These are phyloP conservation scores for Okamejei kenojei DNA, from an alignment of 2,797 vertebrate genomes.

Conservation along the genomic window DNA sequence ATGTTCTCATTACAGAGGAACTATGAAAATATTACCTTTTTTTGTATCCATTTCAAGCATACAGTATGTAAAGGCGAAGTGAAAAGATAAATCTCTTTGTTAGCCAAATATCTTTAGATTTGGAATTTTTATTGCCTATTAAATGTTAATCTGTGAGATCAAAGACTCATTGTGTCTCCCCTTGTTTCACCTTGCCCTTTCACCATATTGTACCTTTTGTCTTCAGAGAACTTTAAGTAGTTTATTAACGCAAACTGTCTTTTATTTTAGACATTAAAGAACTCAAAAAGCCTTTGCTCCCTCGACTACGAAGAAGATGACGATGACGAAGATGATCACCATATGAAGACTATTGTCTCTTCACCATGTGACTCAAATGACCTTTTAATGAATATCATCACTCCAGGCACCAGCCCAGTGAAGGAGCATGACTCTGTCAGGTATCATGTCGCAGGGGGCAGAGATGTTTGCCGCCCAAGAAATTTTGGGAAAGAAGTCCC, in stretches of 20 bases:
- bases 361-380: conserved; percentile 58
- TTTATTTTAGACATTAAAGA: conserved; percentile 58
- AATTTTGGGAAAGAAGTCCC: conserved; percentile 44
- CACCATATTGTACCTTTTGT: neutral
- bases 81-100: neutral
- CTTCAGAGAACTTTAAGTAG: neutral
- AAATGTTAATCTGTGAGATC: neutral
- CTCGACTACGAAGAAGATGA: conserved; percentile 58
- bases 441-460: conserved; percentile 41
- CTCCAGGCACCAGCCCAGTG: conserved; percentile 52
- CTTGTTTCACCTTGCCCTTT: neutral
- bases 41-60: neutral
- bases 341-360: conserved; percentile 59
- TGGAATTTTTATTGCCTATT: neutral
- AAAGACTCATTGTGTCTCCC: neutral
- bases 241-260: neutral
- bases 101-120: neutral
- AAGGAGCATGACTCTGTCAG: conserved; percentile 48
- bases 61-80: neutral
- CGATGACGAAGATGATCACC: conserved; percentile 45
- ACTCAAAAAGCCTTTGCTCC: conserved; percentile 67
- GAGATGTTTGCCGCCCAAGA: conserved; percentile 46
- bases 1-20: neutral
- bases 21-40: neutral
- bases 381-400: conserved; percentile 50